A percentile compares a stretch with the other conserved stretches of the same genome.
Evolutionary conservation across 2,888 invertebrate species (phyloP).

Genomic region (Drosophila neotestacea): DNA sequence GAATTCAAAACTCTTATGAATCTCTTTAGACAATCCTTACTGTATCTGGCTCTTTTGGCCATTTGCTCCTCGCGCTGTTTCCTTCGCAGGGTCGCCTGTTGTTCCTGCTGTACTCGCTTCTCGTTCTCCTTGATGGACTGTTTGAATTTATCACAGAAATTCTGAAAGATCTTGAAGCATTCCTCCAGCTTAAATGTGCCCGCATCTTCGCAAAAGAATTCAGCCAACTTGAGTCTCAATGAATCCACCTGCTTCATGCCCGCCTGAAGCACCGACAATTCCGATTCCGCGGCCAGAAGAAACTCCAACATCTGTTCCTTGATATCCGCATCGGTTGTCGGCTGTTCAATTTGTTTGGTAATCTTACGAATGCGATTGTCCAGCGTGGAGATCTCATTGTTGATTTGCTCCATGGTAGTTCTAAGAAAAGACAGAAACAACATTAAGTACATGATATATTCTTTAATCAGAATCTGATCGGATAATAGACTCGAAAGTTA

Average conservation of each 20-base stretch:
- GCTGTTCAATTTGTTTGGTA: conserved; percentile 91
- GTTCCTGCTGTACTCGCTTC: conserved; percentile 92
- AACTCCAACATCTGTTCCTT: conserved; percentile 95
- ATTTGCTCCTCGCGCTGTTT: conserved; percentile 91
- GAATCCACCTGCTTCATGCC: conserved; percentile 93
- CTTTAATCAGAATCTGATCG: no score
- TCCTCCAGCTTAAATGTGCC: conserved; percentile 96
- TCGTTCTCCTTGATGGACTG: conserved; percentile 94
- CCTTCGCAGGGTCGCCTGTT: conserved; percentile 92
- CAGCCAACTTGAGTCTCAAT: conserved; percentile 92
- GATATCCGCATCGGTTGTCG: conserved; percentile 92
- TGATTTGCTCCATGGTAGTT: conserved; percentile 95
- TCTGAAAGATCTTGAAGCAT: conserved; percentile 95
- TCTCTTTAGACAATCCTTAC: conserved; percentile 84
- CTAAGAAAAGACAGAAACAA: no score
- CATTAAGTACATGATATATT: no score
- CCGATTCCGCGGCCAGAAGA: conserved; percentile 90
- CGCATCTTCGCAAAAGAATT: conserved; percentile 97
- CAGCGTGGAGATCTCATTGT: conserved; percentile 93
- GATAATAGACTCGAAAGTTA: no score
- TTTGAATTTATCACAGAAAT: conserved; percentile 94
- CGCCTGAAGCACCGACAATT: conserved; percentile 91
- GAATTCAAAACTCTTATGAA: no score
- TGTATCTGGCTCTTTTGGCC: conserved; percentile 87
- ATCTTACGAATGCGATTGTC: conserved; percentile 92